A percentile compares a stretch with the other conserved stretches of the same genome.
Evolutionary conservation across 1,140 invertebrate genomes (phyloP).

Genomic region (Zaprionus capensis): DNA sequence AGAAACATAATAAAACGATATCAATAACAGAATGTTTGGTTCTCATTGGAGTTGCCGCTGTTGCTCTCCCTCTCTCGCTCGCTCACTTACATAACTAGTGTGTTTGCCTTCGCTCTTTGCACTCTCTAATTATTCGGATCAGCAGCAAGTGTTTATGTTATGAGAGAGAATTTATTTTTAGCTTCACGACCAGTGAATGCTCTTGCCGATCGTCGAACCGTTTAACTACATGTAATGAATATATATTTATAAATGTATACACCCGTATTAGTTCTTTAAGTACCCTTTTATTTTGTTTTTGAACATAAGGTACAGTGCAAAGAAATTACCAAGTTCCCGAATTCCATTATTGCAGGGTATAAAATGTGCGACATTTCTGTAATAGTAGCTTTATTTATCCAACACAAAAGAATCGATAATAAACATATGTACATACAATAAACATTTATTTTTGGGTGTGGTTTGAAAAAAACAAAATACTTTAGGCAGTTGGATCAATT

Average conservation of each 20-base stretch:
- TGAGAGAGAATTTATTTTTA: neutral
- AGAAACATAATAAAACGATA: neutral
- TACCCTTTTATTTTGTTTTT: too few relatives aligned
- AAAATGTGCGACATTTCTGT: too few relatives aligned
- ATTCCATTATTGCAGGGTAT: too few relatives aligned
- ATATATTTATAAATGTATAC: neutral
- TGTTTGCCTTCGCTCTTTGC: neutral
- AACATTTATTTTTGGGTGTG: too few relatives aligned
- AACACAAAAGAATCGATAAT: too few relatives aligned
- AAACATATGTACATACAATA: too few relatives aligned
- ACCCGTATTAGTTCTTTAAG: too few relatives aligned
- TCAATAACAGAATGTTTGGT: neutral
- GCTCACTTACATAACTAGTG: neutral
- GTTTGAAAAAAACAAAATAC: too few relatives aligned
- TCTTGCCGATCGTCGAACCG: neutral
- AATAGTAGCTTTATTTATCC: too few relatives aligned
- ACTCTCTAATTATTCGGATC: neutral
- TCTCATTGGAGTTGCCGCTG: neutral
- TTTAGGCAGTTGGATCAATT: too few relatives aligned
- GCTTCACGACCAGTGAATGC: neutral
- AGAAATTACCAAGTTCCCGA: too few relatives aligned
- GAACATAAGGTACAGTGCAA: too few relatives aligned
- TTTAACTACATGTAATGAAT: neutral
- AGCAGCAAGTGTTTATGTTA: neutral
- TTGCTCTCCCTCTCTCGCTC: neutral